Base-by-base conservation (phyloP, 1,140 invertebrate genomes). In the Pararge aegeria region DNA sequence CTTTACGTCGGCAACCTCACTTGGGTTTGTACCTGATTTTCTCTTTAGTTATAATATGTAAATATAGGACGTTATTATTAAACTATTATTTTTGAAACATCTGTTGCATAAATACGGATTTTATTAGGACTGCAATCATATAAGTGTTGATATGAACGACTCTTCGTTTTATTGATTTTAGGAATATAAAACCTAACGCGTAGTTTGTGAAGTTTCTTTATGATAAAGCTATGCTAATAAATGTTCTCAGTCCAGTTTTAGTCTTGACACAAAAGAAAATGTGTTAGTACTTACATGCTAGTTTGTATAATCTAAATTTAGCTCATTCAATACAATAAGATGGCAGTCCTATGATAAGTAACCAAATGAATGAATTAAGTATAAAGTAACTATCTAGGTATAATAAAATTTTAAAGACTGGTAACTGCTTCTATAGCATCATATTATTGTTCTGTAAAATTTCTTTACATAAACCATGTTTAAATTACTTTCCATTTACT, bases 1-100 rank as follows among this genome's bases (percentile, higher is more conserved):
- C 91, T 98, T 10, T 99, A 98, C 91, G 94, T 99, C 76, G 98
- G 98, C 73, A 99, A 99, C 91, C 92, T 99, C 46, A 98, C 95
- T 73, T 96, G 95, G 95, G 94, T 95, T 90, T 90, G 91, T 89
- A 85, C 80, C 64, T 78, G 68, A 87, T 74, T 83, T 73, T 74
- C 69, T 67, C 72, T 85, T 77, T 79, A 82, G 67, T 61, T 61
- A 52, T 49, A 54, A 30, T 49, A 54, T 68, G 62, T 68, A 64
- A 64, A 64, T 68, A 54, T 64, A 50, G 48, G 55, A 60, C 49
- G 24, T 58, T 64, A 55, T 49, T 55, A 44, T 30, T n/a, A n/a
- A 54, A 53, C 38, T 44, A 55, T 18, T 54, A 44, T 38, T 60
- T 66, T 51, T 21, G 4, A 56, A 50, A 56, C 54, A 52, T 56